Evolutionary conservation across 2,113 vertebrate genomes (phyloP).

Genomic region (Passer domesticus): DNA sequence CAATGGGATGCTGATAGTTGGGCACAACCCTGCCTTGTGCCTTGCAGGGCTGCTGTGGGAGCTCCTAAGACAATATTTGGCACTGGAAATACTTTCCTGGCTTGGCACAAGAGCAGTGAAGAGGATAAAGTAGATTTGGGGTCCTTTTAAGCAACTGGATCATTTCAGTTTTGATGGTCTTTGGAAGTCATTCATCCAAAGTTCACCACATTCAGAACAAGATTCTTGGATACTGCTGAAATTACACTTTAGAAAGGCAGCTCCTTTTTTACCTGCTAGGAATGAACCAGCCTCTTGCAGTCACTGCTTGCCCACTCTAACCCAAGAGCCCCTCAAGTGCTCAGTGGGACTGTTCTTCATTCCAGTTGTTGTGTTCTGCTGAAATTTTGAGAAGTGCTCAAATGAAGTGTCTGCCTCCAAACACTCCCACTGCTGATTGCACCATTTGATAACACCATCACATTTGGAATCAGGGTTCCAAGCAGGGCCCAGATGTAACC

Average conservation of each 20-base stretch:
- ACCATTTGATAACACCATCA: background rate
- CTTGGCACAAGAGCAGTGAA: background rate
- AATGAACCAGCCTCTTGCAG: background rate
- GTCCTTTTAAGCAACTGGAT: background rate
- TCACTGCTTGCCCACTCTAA: accelerated
- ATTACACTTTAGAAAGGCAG: background rate
- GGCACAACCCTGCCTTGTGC: background rate
- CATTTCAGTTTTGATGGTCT: background rate
- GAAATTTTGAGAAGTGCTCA: background rate
- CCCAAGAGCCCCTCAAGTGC: background rate
- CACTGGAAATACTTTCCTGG: background rate
- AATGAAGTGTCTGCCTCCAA: background rate
- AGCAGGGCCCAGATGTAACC: background rate
- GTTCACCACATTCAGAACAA: background rate
- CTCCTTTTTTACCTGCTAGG: background rate
- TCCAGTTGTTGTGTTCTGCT: background rate
- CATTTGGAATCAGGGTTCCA: background rate
- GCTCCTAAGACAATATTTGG: background rate
- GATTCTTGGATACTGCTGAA: background rate
- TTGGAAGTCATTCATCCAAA: background rate
- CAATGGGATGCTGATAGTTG: background rate
- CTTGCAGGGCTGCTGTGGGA: background rate
- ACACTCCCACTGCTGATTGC: background rate
- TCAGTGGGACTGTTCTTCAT: accelerated
- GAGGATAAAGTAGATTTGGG: background rate